These are phyloP conservation scores for Myotis lucifugus DNA, from an alignment of 2,113 vertebrate genomes.

Conservation along the genomic window DNA sequence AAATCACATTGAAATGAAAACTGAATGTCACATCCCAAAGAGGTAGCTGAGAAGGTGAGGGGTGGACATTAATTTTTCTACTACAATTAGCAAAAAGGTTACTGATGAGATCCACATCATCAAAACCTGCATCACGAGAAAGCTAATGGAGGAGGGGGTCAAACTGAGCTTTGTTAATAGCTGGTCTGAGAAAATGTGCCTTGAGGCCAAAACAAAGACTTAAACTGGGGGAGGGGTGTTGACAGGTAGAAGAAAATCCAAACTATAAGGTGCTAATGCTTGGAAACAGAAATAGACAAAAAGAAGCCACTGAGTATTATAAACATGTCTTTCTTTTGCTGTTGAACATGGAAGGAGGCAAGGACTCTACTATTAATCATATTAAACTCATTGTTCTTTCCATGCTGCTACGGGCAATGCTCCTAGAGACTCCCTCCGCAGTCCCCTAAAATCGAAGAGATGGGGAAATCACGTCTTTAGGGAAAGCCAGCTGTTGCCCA, in stretches of 20 bases:
- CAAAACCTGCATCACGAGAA: constrained; percentile 30
- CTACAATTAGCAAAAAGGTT: constrained; percentile 28
- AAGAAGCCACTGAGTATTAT: constrained; percentile 65
- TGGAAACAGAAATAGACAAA: constrained; percentile 69
- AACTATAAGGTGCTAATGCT: constrained; percentile 61
- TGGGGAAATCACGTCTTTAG: neutral
- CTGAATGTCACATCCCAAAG: neutral
- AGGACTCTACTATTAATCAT: constrained; percentile 76
- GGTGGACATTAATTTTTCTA: neutral
- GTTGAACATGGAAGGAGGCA: constrained; percentile 67
- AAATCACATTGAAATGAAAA: constrained; percentile 26
- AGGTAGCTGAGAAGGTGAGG: neutral
- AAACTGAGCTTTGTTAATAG: constrained; percentile 51
- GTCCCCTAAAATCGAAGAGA: constrained; percentile 37
- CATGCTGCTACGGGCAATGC: constrained; percentile 37
- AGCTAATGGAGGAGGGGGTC: neutral
- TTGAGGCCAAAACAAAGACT: constrained; percentile 70
- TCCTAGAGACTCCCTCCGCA: constrained; percentile 48
- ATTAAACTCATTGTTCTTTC: constrained; percentile 75
- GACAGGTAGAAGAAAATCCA: constrained; percentile 37
- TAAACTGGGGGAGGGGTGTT: neutral
- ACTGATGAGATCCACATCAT: constrained; percentile 31
- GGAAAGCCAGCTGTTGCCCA: neutral
- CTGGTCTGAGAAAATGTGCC: neutral
- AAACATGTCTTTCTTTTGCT: constrained; percentile 71